Conservation (phyloP, 2,113 vertebrate genomes). For the Bettongia penicillata region DNA sequence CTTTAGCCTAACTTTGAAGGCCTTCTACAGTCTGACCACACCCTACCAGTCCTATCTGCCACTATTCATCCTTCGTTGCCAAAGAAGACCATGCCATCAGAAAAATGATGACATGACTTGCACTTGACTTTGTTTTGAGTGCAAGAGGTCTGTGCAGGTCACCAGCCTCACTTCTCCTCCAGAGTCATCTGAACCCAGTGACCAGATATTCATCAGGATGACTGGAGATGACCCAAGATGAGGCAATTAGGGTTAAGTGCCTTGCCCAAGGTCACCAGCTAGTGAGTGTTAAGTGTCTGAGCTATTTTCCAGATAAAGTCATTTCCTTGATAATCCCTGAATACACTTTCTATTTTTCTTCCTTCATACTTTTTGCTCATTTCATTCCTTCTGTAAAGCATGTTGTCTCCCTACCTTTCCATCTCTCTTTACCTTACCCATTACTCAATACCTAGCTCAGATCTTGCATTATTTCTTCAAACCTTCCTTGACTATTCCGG, state of each 20-base stretch:
- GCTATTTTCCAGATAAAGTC: background rate
- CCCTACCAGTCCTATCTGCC: background rate
- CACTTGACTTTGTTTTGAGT: too few species aligned
- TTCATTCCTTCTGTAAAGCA: background rate
- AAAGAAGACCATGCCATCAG: too few species aligned
- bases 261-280: too few species aligned
- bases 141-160: too few species aligned
- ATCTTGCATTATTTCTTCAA: background rate
- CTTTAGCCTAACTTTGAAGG: background rate
- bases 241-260: too few species aligned
- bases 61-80: too few species aligned
- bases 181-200: too few species aligned
- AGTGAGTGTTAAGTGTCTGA: too few species aligned
- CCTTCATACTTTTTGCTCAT: background rate
- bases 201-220: too few species aligned
- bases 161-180: too few species aligned
- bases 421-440: background rate
- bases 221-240: too few species aligned
- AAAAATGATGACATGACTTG: too few species aligned
- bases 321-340: background rate
- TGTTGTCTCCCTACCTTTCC: background rate
- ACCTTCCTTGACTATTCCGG: background rate
- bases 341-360: background rate
- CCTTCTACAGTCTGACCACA: background rate
- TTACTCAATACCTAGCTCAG: background rate